Conservation (phyloP, 92 coral and sea anemone genomes). For the Galaxea fascicularis region DNA sequence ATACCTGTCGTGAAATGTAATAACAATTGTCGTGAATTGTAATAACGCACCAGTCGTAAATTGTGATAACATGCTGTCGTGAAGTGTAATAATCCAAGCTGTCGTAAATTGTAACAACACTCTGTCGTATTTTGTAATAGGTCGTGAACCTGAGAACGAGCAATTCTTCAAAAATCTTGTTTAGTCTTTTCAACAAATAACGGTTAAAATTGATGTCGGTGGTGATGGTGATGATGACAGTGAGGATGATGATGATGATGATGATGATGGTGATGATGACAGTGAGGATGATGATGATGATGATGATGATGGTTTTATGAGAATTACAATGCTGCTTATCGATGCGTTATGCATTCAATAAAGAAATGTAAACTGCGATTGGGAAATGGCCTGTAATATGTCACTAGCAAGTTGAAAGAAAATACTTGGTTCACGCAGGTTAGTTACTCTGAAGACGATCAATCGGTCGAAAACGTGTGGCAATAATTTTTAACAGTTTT, state of each 20-base stretch:
- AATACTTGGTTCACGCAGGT: slow-evolving; percentile 1
- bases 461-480: slow-evolving; percentile 13
- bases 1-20: background rate
- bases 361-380: slow-evolving; percentile 5
- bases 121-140: slow-evolving; percentile 19
- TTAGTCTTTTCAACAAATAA: slow-evolving; percentile 20
- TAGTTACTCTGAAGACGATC: background rate
- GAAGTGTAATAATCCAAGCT: background rate
- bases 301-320: slow-evolving; percentile 14
- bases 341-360: background rate
- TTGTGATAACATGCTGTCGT: slow-evolving; percentile 5
- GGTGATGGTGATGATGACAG: slow-evolving; percentile 27
- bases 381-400: background rate
- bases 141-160: slow-evolving; percentile 26
- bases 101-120: slow-evolving; percentile 11
- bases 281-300: slow-evolving; percentile 22
- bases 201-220: slow-evolving; percentile 13
- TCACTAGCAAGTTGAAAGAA: background rate
- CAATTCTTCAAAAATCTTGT: slow-evolving; percentile 16
- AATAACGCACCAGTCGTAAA: background rate
- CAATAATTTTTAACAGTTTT: slow-evolving; percentile 1
- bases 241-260: slow-evolving; percentile 20
- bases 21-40: background rate
- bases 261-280: slow-evolving; percentile 11
- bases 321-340: slow-evolving; percentile 15